Evolutionary conservation across 2,888 invertebrate genomes (phyloP).

Genomic region (Catonia carolina): DNA sequence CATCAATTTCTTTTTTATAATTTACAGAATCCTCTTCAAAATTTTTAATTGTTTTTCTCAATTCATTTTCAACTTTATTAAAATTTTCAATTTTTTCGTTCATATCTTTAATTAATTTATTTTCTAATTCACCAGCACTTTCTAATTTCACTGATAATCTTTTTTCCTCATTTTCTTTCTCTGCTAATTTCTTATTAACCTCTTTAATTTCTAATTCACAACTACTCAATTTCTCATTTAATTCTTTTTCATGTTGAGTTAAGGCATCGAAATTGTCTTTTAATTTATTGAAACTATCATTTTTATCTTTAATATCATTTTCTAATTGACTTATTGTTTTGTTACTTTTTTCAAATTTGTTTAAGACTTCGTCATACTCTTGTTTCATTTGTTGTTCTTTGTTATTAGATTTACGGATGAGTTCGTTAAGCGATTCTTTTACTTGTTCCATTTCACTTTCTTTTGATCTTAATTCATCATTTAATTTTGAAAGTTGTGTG

Average conservation of each 20-base stretch:
- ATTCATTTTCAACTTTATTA: constrained; percentile 26
- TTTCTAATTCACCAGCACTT: background rate
- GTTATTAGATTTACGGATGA: constrained; percentile 30
- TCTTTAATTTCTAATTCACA: constrained; percentile 40
- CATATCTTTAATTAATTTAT: constrained; percentile 17
- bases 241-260: constrained; percentile 35
- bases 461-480: constrained; percentile 40
- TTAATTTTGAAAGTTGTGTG: constrained; percentile 42
- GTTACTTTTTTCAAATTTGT: constrained; percentile 43
- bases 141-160: constrained; percentile 11
- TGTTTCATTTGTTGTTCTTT: constrained; percentile 34
- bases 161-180: constrained; percentile 14
- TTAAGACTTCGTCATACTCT: constrained; percentile 33
- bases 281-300: constrained; percentile 38
- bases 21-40: constrained; percentile 26
- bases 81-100: constrained; percentile 22
- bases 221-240: constrained; percentile 37
- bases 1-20: constrained; percentile 26
- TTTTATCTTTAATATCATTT: constrained; percentile 39
- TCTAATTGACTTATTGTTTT: constrained; percentile 31
- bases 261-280: constrained; percentile 38
- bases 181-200: constrained; percentile 37
- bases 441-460: constrained; percentile 42
- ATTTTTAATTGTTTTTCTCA: constrained; percentile 19
- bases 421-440: constrained; percentile 35